Base-by-base conservation (phyloP, 1,140 invertebrate genomes). In the Lutraria rhynchaena region DNA sequence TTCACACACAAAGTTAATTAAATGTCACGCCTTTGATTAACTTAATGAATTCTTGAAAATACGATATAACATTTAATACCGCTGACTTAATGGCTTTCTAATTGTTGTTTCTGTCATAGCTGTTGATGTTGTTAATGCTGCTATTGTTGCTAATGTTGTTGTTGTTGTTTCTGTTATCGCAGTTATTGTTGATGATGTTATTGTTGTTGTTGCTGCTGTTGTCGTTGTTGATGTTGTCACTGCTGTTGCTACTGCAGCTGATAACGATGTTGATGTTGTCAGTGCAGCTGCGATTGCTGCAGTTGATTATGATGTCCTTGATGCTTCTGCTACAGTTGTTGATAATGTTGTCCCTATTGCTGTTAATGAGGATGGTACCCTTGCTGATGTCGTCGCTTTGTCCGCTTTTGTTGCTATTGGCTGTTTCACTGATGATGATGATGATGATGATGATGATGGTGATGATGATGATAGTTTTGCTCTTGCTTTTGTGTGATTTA, bases 181-280 rank as follows among this genome's bases (percentile, higher is more conserved):
- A n/a, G 24, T 29, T 77, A 22, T 27, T 65, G 41, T 33, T 63
- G 17, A 33, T 33, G 15, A 35, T 77, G 27, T 55, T 63, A 61
- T 27, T 63, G 3, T 41, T 63, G 53, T 35, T 65, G 49, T 37
- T 65, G 19, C 35, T 80, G 49, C 22, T 57, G 33, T 19, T 53
- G 49, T 31, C 31, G n/a, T 2, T 67, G 33, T n/a, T 70, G 33
- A 4, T 70, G 33, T 55, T 70, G 33, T 29, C 53, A n/a, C 37
- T 44, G 51, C 24, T 35, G 31, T n/a, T 70, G 17, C 5, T 27
- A 19, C 22, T 53, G 33, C 11, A 49, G 24, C 3, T 33, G 29
- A 31, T 31, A 29, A 2, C 49, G 29, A 31, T 69, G 9, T 7
- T 35, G 33, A 19, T 53, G 33, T 35, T 70, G 33, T 13, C 49